These are phyloP conservation scores for Nasonia oneida DNA, from an alignment of 2,888 invertebrate species.

Conservation along the genomic window DNA sequence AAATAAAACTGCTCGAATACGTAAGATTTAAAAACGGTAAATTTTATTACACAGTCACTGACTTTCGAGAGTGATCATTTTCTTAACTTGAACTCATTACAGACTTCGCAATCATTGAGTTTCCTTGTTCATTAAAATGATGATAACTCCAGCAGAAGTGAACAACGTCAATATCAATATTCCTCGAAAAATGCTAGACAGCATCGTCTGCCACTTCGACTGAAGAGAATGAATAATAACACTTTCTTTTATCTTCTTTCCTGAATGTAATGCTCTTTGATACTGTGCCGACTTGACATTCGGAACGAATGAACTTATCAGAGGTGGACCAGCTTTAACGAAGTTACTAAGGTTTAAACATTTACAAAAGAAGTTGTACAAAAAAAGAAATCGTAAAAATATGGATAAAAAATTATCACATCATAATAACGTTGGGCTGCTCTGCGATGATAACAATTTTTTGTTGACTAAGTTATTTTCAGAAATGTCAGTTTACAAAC, in stretches of 20 bases:
- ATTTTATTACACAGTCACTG: constrained; percentile 46
- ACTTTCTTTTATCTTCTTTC: constrained; percentile 53
- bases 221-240: constrained; percentile 69
- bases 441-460: constrained; percentile 21
- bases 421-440: background rate
- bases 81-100: constrained; percentile 44
- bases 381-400: background rate
- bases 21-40: background rate
- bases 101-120: constrained; percentile 50
- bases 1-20: constrained; percentile 11
- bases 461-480: background rate
- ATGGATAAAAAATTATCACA: constrained; percentile 20
- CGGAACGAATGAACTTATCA: constrained; percentile 31
- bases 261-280: constrained; percentile 36
- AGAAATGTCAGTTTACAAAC: background rate
- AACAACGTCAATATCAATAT: constrained; percentile 73
- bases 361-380: background rate
- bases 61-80: constrained; percentile 43
- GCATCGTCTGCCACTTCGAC: constrained; percentile 74
- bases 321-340: constrained; percentile 35
- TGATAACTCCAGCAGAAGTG: constrained; percentile 72
- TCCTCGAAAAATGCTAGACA: constrained; percentile 72
- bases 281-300: constrained; percentile 12
- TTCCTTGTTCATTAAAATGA: constrained; percentile 69
- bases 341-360: background rate